Evolutionary conservation across 2,888 invertebrate species (phyloP).

Genomic region (Cephus pulcher): DNA sequence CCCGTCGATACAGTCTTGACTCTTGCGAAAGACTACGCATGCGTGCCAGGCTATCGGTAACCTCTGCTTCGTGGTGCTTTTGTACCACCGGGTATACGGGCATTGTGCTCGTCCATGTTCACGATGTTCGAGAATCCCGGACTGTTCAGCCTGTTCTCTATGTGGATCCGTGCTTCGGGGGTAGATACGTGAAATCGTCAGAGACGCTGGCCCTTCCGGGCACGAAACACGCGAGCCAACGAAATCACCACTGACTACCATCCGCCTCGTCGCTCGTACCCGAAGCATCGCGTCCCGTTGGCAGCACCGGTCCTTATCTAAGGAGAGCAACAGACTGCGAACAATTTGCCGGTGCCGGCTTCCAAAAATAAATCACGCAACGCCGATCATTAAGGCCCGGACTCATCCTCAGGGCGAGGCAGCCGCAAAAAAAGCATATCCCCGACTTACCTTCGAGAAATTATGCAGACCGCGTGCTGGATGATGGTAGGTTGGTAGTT

Average conservation of each 20-base stretch:
- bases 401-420: slow-evolving; percentile 26
- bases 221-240: neutral
- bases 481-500: slow-evolving; percentile 43
- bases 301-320: slow-evolving; percentile 27
- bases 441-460: slow-evolving; percentile 33
- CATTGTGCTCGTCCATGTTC: neutral
- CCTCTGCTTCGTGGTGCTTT: neutral
- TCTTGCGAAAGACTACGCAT: neutral
- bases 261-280: neutral
- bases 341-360: slow-evolving; percentile 32
- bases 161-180: neutral
- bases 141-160: neutral
- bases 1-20: neutral
- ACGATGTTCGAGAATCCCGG: neutral
- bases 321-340: slow-evolving; percentile 22
- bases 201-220: neutral
- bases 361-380: slow-evolving; percentile 60
- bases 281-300: neutral
- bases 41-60: neutral
- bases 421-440: slow-evolving; percentile 27
- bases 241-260: neutral
- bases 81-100: neutral
- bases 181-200: neutral
- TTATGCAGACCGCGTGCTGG: slow-evolving; percentile 48
- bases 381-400: slow-evolving; percentile 47